Percentiles rank a stretch among this genome's conserved stretches.
These are phyloP conservation scores for Macrosteles quadrilineatus DNA, from an alignment of 1,140 invertebrate genomes.

Conservation along the genomic window DNA sequence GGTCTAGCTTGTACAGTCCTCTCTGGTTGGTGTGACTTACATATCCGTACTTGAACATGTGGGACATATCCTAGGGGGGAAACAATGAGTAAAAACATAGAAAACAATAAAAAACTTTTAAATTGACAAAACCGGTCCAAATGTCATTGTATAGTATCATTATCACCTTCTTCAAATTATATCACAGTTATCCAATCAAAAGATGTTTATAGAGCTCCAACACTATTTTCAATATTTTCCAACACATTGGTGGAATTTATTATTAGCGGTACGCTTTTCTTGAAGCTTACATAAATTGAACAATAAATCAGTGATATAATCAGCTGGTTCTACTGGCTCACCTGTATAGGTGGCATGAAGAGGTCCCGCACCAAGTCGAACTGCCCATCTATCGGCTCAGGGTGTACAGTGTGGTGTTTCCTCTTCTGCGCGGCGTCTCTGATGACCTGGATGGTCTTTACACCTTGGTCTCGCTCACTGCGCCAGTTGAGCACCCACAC, in stretches of 20 bases:
- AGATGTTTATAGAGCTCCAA: too few relatives aligned
- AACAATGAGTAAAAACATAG: constrained; percentile 39
- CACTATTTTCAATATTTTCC: too few relatives aligned
- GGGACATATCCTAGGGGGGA: constrained; percentile 63
- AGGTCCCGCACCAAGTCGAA: constrained; percentile 74
- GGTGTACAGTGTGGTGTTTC: constrained; percentile 77
- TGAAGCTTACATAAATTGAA: too few relatives aligned
- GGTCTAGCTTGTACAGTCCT: constrained; percentile 74
- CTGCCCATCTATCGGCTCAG: constrained; percentile 76
- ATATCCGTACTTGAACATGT: constrained; percentile 74
- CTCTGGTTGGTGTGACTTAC: constrained; percentile 74
- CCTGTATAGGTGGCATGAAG: constrained; percentile 66
- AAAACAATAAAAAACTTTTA: constrained; percentile 9
- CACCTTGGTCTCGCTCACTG: constrained; percentile 57
- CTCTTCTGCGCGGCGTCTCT: constrained; percentile 72
- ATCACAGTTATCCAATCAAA: too few relatives aligned
- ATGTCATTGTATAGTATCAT: too few relatives aligned
- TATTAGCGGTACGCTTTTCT: too few relatives aligned
- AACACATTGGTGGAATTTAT: too few relatives aligned
- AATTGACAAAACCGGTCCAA: not conserved
- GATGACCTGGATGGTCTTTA: constrained; percentile 77
- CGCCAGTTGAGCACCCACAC: constrained; percentile 80
- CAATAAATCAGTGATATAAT: too few relatives aligned
- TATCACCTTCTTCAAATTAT: too few relatives aligned
- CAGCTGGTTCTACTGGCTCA: constrained; percentile 40